Evolutionary conservation across 2,797 vertebrate genomes (phyloP).

Genomic region (Rhincodon typus): DNA sequence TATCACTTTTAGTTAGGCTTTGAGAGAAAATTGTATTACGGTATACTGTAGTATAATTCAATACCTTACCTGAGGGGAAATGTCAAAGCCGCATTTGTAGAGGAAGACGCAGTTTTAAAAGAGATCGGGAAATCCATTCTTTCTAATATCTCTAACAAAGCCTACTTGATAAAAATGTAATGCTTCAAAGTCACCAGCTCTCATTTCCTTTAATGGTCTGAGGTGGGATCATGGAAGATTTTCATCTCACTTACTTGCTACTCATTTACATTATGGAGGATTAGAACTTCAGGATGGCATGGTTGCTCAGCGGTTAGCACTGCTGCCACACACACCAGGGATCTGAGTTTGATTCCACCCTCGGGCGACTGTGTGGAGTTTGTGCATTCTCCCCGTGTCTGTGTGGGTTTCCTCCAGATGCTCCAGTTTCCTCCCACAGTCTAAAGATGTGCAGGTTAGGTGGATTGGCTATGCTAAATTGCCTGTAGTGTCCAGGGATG

Average conservation of each 20-base stretch:
- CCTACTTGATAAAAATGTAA: constrained; percentile 56
- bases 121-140: constrained; percentile 58
- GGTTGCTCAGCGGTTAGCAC: too few relatives aligned
- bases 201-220: neutral
- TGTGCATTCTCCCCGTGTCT: too few relatives aligned
- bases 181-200: neutral
- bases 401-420: too few relatives aligned
- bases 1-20: constrained; percentile 64
- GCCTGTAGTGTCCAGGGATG: too few relatives aligned
- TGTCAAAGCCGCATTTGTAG: constrained; percentile 62
- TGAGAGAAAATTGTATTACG: constrained; percentile 61
- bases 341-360: too few relatives aligned
- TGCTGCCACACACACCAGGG: too few relatives aligned
- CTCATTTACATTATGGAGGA: neutral
- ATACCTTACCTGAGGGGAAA: constrained; percentile 62
- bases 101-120: constrained; percentile 52
- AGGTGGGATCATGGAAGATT: neutral
- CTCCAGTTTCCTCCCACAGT: too few relatives aligned
- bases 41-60: constrained; percentile 61
- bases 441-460: too few relatives aligned
- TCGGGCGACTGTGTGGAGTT: too few relatives aligned
- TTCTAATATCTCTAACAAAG: constrained; percentile 59
- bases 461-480: too few relatives aligned
- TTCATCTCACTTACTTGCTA: neutral
- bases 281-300: neutral